Base-by-base conservation (phyloP, 2,113 vertebrate genomes). In the Gracilinanus agilis region DNA sequence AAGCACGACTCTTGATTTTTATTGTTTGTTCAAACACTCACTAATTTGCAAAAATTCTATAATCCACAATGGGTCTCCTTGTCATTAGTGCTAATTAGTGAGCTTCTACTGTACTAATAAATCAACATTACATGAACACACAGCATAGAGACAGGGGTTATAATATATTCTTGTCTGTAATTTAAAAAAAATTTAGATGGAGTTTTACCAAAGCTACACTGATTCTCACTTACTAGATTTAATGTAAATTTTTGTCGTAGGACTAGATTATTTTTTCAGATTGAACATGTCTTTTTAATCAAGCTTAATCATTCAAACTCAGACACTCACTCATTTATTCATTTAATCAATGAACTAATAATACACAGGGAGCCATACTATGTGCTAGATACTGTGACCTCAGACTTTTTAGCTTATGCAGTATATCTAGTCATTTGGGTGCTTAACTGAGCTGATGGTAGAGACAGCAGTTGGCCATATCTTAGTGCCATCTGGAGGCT, bases 11-110 rank as follows among this genome's bases (percentile, higher is more conserved):
- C 92, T 93, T 92, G 92, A 67, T 97, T 98, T 97, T 97, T 97
- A 95, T 96, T 97, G 95, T 97, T 97, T 97, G 96, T 94, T 97
- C 95, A 93, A 95, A 92, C 92, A 95, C 95, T 96, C 44, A 40
- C 97, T 98, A 97, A 98, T 97, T 97, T 98, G 96, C 95, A 95
- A 83, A 49, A 98, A 94, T 95, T 97, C 95, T 94, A 54, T 95
- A 97, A 97, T 97, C 96, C 97, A 97, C 96, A 96, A 94, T 97
- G 97, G 97, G 89, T 96, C 96, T 88, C 94, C 83, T 95, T 93
- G 93, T 97, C 97, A 96, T 98, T 98, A 97, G 95, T 90, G 95
- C 95, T 97, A 97, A 97, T 97, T 97, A 97, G 97, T 93, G 90
- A 92, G 58, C 95, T 97, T 97, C 95, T 93, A 97, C 97, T 91